These are phyloP conservation scores for Aphelenchoides avenae DNA, from an alignment of 1,140 invertebrate species.

Conservation along the genomic window DNA sequence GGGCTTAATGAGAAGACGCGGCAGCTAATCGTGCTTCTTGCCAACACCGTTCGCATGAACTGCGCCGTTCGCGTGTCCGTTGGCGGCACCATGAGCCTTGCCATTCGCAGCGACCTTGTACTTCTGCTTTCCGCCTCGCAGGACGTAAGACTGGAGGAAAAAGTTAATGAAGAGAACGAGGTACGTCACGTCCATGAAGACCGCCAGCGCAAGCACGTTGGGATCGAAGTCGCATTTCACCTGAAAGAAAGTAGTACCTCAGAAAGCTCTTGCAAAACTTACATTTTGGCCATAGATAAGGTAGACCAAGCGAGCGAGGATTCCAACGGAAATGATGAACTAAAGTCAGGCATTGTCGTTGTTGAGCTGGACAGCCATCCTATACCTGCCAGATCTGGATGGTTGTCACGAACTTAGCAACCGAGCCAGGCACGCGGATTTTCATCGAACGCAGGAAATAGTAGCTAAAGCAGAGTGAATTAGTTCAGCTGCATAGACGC, in stretches of 20 bases:
- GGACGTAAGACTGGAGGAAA: conserved; percentile 62
- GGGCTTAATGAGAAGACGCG: too few species aligned
- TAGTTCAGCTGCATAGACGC: neutral
- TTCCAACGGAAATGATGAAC: conserved; percentile 87
- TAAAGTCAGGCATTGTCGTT: too few species aligned
- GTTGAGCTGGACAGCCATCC: too few species aligned
- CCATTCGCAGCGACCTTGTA: conserved; percentile 39
- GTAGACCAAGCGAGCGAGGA: conserved; percentile 77
- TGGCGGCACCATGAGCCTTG: conserved; percentile 1
- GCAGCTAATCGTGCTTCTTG: too few species aligned
- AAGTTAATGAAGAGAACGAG: conserved; percentile 64
- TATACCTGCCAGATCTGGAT: conserved; percentile 89
- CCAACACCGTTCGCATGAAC: too few species aligned
- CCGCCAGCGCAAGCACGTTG: conserved; percentile 79
- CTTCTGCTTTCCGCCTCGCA: conserved; percentile 54
- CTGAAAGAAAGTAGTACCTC: conserved; percentile 30
- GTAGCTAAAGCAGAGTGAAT: conserved; percentile 76
- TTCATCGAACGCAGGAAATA: conserved; percentile 86
- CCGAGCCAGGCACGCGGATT: conserved; percentile 74
- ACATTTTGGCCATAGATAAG: conserved; percentile 61
- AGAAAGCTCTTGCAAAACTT: conserved; percentile 41
- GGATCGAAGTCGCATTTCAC: conserved; percentile 75
- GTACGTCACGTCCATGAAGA: conserved; percentile 81
- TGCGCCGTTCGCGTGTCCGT: too few species aligned
- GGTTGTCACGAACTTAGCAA: conserved; percentile 86